Conservation (phyloP, 1,140 invertebrate genomes). For the Vanessa atalanta region DNA sequence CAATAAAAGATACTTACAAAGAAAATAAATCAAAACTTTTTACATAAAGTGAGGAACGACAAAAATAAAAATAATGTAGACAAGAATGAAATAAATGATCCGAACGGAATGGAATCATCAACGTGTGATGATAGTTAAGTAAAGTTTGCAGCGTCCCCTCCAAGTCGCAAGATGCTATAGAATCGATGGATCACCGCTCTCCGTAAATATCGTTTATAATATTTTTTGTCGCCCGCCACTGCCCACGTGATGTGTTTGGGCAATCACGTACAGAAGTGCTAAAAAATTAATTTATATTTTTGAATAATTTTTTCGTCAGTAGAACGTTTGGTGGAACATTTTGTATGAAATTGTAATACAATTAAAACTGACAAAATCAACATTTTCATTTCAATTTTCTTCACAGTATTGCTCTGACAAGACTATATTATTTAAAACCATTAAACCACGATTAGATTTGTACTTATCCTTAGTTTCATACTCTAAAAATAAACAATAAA, state of each 20-base stretch:
- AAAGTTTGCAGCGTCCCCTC: slow-evolving; percentile 28
- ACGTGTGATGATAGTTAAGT: slow-evolving; percentile 9
- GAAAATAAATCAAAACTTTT: not conserved
- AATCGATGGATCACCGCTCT: slow-evolving; percentile 51
- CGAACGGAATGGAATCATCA: slow-evolving; percentile 17
- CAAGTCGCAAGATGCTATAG: slow-evolving; percentile 40
- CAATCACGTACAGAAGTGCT: slow-evolving; percentile 1
- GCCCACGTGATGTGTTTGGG: slow-evolving; percentile 35
- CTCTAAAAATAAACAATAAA: too few species aligned
- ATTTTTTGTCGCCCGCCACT: slow-evolving; percentile 63
- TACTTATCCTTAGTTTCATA: too few species aligned
- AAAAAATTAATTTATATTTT: not conserved
- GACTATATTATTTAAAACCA: too few species aligned
- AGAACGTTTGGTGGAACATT: too few species aligned
- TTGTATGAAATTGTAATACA: too few species aligned
- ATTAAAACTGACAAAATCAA: too few species aligned
- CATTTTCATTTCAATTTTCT: too few species aligned
- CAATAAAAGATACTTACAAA: not conserved
- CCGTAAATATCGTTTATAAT: slow-evolving; percentile 68
- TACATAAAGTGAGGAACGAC: not conserved
- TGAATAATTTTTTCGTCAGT: too few species aligned
- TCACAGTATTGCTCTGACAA: too few species aligned
- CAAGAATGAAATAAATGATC: slow-evolving; percentile 20
- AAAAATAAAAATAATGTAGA: not conserved
- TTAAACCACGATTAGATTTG: too few species aligned